Evolutionary conservation across 2,113 vertebrate species (phyloP), one percentile per base, ranked within the genome.

Genomic region (Oenanthe oenanthe): DNA sequence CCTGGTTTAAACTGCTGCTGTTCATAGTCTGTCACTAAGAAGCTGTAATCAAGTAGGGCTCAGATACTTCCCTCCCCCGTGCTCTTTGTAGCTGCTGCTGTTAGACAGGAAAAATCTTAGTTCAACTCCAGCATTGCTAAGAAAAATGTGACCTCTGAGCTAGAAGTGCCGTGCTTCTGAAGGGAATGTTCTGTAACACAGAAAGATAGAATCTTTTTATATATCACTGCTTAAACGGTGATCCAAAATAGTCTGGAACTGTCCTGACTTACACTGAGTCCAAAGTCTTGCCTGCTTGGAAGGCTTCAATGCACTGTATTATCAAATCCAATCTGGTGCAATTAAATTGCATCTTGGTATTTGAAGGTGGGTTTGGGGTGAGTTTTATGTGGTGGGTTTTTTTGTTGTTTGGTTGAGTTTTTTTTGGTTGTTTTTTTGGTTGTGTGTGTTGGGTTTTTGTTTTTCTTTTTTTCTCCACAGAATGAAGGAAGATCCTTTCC

Each of bases 381-480:
- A 14, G 17, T 20, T 38, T 78, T 40, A 13, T 16, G 8, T 17
- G 10, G 29, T 29, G 29, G 13, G 8, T 5, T 56, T 34, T 57
- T 50, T 22, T 12, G 3, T 8, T 56, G 6, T 17, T 36, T 13
- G 6, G 5, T 18, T 31, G 29, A 9, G 7, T 3, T 3, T 12
- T 9, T 9, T 40, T 58, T 29, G 3, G 8, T 58, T 76, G 16
- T 5, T 72, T 67, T 63, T 63, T 26, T 32, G 34, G 16, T 22
- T 48, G 13, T 34, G 13, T 18, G 17, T 40, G 13, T 19, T 29
- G 56, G 4, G 16, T 10, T 57, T 50, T 17, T 22, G 12, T 21
- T 2, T 8, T 51, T 51, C 14, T 11, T 1, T 32, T 5, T 20
- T 63, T 43, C 19, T 22, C 8, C 12, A 48, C 9, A 12, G 29